Conservation (phyloP, 2,113 vertebrate genomes). For the Oryzias melastigma region DNA sequence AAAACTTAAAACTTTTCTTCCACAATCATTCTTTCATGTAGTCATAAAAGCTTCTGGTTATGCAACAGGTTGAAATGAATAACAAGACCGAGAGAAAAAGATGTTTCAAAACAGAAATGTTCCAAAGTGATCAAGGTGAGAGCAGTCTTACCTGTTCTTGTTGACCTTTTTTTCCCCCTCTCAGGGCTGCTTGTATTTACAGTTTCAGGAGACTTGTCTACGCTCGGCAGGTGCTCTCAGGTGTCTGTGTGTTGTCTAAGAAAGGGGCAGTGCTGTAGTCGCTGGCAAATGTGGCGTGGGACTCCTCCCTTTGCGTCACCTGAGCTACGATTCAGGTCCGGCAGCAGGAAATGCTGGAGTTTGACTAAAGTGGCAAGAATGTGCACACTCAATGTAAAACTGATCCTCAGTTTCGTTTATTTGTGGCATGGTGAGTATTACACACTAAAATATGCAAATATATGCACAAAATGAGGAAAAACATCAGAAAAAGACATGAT, state of each 20-base stretch:
- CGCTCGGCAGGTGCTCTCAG: slow-evolving; percentile 45
- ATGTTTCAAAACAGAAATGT: not conserved
- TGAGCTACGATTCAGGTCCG: slow-evolving; percentile 35
- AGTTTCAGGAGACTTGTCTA: slow-evolving; percentile 22
- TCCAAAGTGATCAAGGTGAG: not conserved
- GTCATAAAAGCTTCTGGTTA: not conserved
- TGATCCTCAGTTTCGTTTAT: too few relatives aligned
- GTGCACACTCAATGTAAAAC: not conserved
- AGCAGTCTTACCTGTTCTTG: slow-evolving; percentile 36
- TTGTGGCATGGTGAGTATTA: too few relatives aligned
- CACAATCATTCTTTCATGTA: slow-evolving; percentile 1
- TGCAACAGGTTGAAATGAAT: slow-evolving; percentile 8
- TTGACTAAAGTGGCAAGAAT: not conserved
- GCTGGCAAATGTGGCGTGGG: slow-evolving; percentile 19
- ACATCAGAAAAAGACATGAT: too few relatives aligned
- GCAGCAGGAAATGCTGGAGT: slow-evolving; percentile 34
- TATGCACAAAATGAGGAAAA: too few relatives aligned
- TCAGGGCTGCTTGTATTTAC: slow-evolving; percentile 6
- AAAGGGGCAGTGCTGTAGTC: slow-evolving; percentile 27
- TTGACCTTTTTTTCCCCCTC: slow-evolving; percentile 7
- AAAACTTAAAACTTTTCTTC: not conserved
- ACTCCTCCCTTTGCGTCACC: slow-evolving; percentile 61
- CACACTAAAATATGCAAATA: too few relatives aligned
- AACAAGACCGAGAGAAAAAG: not conserved
- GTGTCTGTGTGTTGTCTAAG: slow-evolving; percentile 30